phyloP scores from a whole-genome alignment of 2,113 vertebrate species.

The Ctenomys sociabilis region DNA sequence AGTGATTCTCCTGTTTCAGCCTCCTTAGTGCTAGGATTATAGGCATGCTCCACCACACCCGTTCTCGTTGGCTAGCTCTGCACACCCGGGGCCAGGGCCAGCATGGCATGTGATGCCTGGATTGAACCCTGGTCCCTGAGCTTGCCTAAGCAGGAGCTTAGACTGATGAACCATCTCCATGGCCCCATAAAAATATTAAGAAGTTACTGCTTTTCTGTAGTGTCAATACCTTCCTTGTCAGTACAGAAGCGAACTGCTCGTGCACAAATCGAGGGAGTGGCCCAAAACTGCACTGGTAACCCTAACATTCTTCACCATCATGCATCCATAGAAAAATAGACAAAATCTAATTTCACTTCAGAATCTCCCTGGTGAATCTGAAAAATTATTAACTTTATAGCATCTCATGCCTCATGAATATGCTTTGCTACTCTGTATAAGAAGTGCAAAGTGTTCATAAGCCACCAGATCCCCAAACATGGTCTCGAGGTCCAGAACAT shows the following conservation, averaged over 20 bases:
- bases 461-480: neutral
- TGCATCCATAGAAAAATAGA: neutral
- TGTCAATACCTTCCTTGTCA: neutral
- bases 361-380: neutral
- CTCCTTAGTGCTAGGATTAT: too few relatives aligned
- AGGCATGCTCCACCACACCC: too few relatives aligned
- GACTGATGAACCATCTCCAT: too few relatives aligned
- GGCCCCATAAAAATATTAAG: neutral
- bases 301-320: neutral
- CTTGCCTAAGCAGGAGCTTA: too few relatives aligned
- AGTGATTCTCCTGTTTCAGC: too few relatives aligned
- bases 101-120: too few relatives aligned
- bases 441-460: neutral
- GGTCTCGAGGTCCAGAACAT: neutral
- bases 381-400: neutral
- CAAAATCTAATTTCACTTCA: neutral
- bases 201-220: neutral
- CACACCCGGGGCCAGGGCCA: too few relatives aligned
- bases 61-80: too few relatives aligned
- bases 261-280: neutral
- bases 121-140: too few relatives aligned
- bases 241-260: conserved; percentile 3
- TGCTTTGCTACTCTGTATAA: neutral
- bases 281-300: neutral
- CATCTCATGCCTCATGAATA: neutral